Evolutionary conservation across 30 jellyfish, hydroid and myxozoan species (phyloP).

Genomic region (Nemopilema nomurai): DNA sequence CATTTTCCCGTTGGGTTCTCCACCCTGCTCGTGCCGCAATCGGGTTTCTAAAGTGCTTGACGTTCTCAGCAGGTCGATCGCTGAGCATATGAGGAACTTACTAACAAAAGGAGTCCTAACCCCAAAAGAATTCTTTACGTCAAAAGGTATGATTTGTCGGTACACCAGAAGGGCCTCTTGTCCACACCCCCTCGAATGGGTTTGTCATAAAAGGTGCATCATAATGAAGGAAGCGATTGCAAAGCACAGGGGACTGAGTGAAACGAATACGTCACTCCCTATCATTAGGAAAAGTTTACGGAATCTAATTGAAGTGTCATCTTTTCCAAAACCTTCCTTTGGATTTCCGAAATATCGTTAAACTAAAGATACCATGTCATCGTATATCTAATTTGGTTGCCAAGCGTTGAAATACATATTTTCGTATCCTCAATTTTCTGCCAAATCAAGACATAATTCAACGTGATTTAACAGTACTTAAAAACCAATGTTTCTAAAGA

Average conservation of each 20-base stretch:
- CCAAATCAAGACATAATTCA: not conserved
- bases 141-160: not conserved
- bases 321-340: not conserved
- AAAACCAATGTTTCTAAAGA: too few relatives aligned
- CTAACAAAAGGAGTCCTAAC: too few relatives aligned
- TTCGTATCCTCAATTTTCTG: not conserved
- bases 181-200: not conserved
- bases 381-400: not conserved
- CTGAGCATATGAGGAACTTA: not conserved
- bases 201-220: not conserved
- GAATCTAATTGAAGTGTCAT: not conserved
- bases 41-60: too few relatives aligned
- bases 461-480: not conserved
- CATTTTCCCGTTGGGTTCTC: too few relatives aligned
- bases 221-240: not conserved
- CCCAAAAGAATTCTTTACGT: not conserved
- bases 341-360: not conserved
- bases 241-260: not conserved
- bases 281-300: not conserved
- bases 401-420: not conserved
- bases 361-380: not conserved
- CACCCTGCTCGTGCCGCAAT: too few relatives aligned
- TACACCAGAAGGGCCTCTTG: not conserved
- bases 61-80: too few relatives aligned
- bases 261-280: not conserved